Base-by-base conservation (phyloP, 2,797 vertebrate genomes). In the Microchirus variegatus region DNA sequence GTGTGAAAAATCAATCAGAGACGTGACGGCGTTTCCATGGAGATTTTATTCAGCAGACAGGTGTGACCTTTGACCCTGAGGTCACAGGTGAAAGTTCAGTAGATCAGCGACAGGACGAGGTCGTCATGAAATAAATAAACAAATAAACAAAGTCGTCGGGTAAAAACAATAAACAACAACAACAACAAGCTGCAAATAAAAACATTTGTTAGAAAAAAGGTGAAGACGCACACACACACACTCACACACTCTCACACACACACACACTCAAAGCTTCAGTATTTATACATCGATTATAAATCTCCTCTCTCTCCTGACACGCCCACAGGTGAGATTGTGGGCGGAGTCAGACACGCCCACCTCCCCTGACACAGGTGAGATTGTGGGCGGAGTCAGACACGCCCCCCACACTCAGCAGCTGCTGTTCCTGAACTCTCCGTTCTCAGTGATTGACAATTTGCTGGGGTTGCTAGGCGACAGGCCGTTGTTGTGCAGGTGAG, bases 401-500 rank as follows among this genome's bases (percentile, higher is more conserved):
- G 31, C 31, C 59, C 31, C 2, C 0, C 14, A 65, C 78, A 77
- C 80, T 89, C 84, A 98, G 93, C 95, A 98, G 94, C 95, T 96
- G 92, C 96, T 99, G 93, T 97, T 98, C 83, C 95, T 97, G 91
- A 99, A 99, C 93, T 99, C 97, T 60, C 97, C 97, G 69, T 96
- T 99, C 92, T 99, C 97, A 72, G 97, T 99, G 93, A 99, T 99
- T 80, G 97, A 99, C 79, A 99, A 95, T 70, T 97, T 99, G 89
- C 95, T 96, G 87, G 96, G 95, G 70, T 95, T 95, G 92, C 90
- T 93, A 57, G 96, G 95, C 11, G 96, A 96, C 87, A 97, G 93
- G 82, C 96, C 96, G 71, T 96, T 98, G 87, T 92, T 98, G 87
- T 92, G 94, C 58, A 94, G 89, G 80, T 55, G 87, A n/a, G n/a